A percentile compares a stretch with the other conserved stretches of the same genome.
Evolutionary conservation across 2,113 vertebrate genomes (phyloP).

Genomic region (Podilymbus podiceps): DNA sequence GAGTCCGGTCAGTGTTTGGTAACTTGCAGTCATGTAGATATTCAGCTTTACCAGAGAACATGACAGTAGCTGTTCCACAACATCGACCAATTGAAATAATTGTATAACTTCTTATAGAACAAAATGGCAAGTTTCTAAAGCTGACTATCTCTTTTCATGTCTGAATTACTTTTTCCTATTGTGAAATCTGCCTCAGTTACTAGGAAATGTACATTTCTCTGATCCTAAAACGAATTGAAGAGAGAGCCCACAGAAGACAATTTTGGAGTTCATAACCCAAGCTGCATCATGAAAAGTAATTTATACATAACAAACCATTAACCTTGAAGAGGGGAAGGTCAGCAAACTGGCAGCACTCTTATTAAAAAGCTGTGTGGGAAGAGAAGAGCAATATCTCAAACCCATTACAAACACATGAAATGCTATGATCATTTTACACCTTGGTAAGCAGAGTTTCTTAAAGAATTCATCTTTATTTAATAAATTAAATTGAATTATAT

Average conservation of each 20-base stretch:
- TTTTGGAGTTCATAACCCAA: constrained; percentile 10
- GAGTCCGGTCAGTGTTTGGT: background rate
- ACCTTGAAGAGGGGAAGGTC: constrained; percentile 26
- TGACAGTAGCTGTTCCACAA: background rate
- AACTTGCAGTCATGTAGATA: background rate
- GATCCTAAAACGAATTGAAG: constrained; percentile 3
- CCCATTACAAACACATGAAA: background rate
- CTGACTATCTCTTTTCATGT: background rate
- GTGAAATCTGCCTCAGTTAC: background rate
- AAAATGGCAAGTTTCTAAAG: background rate
- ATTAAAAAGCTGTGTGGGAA: constrained; percentile 13
- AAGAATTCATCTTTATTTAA: background rate
- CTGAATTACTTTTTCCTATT: background rate
- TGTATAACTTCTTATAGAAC: background rate
- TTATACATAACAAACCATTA: constrained; percentile 47
- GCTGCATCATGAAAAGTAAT: background rate
- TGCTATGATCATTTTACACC: background rate
- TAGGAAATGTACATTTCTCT: background rate
- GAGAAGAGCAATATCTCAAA: background rate
- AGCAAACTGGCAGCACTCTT: background rate
- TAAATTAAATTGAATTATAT: background rate
- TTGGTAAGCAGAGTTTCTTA: background rate
- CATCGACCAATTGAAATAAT: background rate
- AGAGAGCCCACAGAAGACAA: background rate
- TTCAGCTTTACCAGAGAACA: background rate